Percentiles rank a stretch among this genome's conserved stretches.
Conservation (phyloP, 1,140 invertebrate species). For the Bombus confusus region DNA sequence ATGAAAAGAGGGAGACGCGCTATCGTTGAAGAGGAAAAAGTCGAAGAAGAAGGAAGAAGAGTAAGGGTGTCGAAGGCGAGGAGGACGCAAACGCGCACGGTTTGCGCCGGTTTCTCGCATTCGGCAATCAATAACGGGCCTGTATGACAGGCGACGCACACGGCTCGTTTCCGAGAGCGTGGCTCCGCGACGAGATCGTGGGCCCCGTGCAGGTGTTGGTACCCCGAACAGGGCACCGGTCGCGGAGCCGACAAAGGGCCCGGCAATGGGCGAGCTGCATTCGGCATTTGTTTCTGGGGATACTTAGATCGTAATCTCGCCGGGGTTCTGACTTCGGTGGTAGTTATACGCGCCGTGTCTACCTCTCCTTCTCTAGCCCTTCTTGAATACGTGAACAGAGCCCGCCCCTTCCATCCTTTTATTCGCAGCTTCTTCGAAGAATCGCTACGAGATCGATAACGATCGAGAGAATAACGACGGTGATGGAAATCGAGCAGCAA, state of each 20-base stretch:
- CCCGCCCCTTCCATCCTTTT: constrained; percentile 32
- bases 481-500: neutral
- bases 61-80: neutral
- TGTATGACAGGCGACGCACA: constrained; percentile 74
- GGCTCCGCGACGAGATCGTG: constrained; percentile 42
- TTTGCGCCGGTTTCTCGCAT: constrained; percentile 73
- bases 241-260: constrained; percentile 78
- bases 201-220: constrained; percentile 76
- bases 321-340: constrained; percentile 67
- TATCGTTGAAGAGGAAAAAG: neutral
- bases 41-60: neutral
- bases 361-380: constrained; percentile 38
- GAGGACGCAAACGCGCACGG: constrained; percentile 44
- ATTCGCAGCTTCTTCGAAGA: constrained; percentile 50
- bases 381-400: constrained; percentile 70
- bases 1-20: neutral
- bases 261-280: constrained; percentile 76
- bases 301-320: constrained; percentile 81
- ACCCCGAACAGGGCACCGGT: constrained; percentile 71
- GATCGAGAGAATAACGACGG: neutral
- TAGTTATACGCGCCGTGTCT: constrained; percentile 59
- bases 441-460: constrained; percentile 32
- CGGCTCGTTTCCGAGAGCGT: constrained; percentile 42
- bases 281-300: constrained; percentile 81
- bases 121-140: constrained; percentile 75